phyloP scores from a whole-genome alignment of 2,888 invertebrate species.

The Apotomis turbidana region DNA sequence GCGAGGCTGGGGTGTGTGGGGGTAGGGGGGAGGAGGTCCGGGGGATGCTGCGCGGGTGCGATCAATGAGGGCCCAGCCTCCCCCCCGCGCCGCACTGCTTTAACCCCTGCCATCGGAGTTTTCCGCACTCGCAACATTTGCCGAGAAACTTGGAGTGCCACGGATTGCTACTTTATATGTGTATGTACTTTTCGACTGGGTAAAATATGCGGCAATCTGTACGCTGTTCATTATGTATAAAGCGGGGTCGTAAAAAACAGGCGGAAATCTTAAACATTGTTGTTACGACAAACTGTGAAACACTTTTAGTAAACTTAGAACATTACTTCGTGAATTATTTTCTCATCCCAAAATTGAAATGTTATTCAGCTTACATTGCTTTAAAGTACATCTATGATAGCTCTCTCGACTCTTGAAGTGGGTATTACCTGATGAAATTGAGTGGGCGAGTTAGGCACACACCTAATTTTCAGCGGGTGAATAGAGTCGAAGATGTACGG shows the following conservation, averaged over 20 bases:
- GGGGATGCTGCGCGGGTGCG: conserved; percentile 74
- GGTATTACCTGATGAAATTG: not conserved
- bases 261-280: not conserved
- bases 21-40: conserved; percentile 21
- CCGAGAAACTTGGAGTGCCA: conserved; percentile 41
- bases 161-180: conserved; percentile 40
- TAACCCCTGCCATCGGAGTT: conserved; percentile 42
- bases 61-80: conserved; percentile 77
- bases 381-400: not conserved
- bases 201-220: conserved; percentile 41
- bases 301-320: not conserved
- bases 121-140: conserved; percentile 41
- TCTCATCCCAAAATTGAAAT: not conserved
- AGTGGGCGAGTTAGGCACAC: conserved; percentile 25
- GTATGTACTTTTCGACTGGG: conserved; percentile 38
- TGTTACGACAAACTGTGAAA: not conserved
- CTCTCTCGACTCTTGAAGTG: not conserved
- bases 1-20: conserved; percentile 53
- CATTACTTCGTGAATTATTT: not conserved
- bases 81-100: conserved; percentile 47
- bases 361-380: not conserved
- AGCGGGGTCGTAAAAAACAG: conserved; percentile 6
- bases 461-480: conserved; percentile 56
- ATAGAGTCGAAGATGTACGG: no score
- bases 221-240: conserved; percentile 35